phyloP scores from a whole-genome alignment of 2,888 invertebrate species.

The Tipula helvola region DNA sequence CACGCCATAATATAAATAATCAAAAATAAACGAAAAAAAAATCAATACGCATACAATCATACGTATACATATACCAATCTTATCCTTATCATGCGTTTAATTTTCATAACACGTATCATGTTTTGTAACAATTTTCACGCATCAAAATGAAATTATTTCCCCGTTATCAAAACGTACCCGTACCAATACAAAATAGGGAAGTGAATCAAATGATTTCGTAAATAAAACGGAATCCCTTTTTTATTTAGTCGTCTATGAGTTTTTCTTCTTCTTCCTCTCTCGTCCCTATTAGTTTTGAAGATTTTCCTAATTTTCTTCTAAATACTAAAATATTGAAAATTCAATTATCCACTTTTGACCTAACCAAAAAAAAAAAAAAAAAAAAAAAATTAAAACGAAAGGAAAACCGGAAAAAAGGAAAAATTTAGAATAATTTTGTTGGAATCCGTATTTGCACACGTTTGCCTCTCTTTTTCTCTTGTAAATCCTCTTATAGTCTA shows the following conservation, averaged over 20 bases:
- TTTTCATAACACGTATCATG: neutral
- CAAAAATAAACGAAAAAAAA: neutral
- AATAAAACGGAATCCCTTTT: neutral
- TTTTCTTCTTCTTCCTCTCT: neutral
- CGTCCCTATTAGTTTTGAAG: neutral
- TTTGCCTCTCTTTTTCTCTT: too few relatives aligned
- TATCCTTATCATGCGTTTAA: neutral
- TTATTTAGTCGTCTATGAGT: neutral
- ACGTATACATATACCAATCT: neutral
- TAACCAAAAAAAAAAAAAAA: neutral
- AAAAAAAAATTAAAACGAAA: too few relatives aligned
- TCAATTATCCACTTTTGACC: neutral
- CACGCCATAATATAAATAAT: neutral
- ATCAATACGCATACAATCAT: neutral
- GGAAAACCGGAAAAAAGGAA: neutral
- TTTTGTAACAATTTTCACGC: constrained; percentile 4
- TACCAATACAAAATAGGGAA: neutral
- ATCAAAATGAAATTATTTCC: neutral
- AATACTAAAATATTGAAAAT: neutral
- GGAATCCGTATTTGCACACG: neutral
- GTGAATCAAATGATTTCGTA: neutral
- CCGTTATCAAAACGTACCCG: neutral
- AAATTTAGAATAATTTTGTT: neutral
- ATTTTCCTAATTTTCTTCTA: neutral
- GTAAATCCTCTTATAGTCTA: neutral